These are phyloP conservation scores for Candidula unifasciata DNA, from an alignment of 2,888 invertebrate genomes.

Conservation along the genomic window DNA sequence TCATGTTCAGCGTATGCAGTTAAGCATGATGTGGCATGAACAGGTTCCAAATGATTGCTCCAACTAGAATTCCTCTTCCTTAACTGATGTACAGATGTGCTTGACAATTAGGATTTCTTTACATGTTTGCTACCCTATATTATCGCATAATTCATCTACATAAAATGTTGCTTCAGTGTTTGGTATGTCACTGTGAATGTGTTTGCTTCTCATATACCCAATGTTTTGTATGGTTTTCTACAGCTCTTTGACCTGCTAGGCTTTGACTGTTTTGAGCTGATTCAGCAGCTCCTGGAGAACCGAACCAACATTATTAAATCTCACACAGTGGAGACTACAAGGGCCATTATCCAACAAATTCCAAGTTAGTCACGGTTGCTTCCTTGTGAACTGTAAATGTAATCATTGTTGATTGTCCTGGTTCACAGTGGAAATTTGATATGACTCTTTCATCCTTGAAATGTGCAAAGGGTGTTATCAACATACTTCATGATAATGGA, in stretches of 20 bases:
- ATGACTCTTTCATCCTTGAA: too few species aligned
- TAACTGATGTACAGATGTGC: too few species aligned
- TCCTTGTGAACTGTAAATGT: too few species aligned
- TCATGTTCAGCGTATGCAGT: too few species aligned
- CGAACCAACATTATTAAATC: constrained; percentile 79
- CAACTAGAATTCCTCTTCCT: too few species aligned
- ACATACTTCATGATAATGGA: too few species aligned
- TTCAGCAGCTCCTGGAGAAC: constrained; percentile 84
- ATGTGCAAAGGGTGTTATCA: too few species aligned
- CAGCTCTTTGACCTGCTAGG: constrained; percentile 91
- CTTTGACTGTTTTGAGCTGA: constrained; percentile 88
- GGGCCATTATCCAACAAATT: constrained; percentile 51
- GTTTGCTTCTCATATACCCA: not conserved
- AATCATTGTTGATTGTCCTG: too few species aligned
- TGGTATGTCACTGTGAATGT: constrained; percentile 33
- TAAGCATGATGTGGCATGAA: too few species aligned
- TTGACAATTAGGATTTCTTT: not conserved
- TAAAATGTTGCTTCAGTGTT: not conserved
- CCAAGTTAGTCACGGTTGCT: constrained; percentile 50
- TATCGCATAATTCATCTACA: not conserved
- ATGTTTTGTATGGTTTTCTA: constrained; percentile 47
- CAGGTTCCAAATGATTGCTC: too few species aligned
- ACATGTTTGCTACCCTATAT: not conserved
- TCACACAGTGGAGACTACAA: constrained; percentile 59
- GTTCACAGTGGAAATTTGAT: too few species aligned